Base-by-base conservation (phyloP, 2,888 invertebrate genomes). In the Metalampra italica region DNA sequence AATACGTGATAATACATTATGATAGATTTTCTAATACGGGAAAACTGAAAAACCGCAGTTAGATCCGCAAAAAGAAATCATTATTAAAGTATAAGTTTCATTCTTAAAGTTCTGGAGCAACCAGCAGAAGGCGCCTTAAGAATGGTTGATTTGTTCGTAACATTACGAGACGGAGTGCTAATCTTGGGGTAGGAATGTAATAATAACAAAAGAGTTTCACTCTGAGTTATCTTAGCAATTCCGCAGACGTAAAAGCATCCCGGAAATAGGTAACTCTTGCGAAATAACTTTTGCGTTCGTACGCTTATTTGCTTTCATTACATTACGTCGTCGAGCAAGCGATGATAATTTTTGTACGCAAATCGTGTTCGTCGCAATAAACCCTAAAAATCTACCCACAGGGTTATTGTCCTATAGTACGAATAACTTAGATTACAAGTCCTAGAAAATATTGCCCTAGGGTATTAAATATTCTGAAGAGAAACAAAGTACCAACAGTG, bases 341-440 rank as follows among this genome's bases (percentile, higher is more conserved):
- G 52, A 56, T 66, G 56, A 56, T 62, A 53, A 58, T 57, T 68
- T 71, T 67, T 55, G 59, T 64, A 63, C 69, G 62, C 66, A 68
- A 71, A 68, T 66, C 60, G 57, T 62, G 54, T 61, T 61, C 52
- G n/a, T 1, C 2, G 12, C 12, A 2, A 13, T 30, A 52, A 37
- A 29, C 44, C 51, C 11, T 36, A 30, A 29, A 36, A 13, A 22
- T 29, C n/a, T n/a, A n/a, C n/a, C n/a, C n/a, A 59, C 55, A 43
- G 60, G 64, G 64, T 62, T 58, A 50, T 41, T 50, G 52, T 56
- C 56, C 55, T 54, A 56, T 56, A 57, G 66, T 59, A 59, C 66
- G 63, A 64, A 66, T 61, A 66, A 67, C 67, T 62, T 57, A 57
- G 50, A 56, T 55, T 59, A 58, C 56, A 53, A 62, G 61, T 64